A percentile compares a stretch with the other conserved stretches of the same genome.
Evolutionary conservation across 1,140 invertebrate genomes (phyloP).

Genomic region (Heliconius eleuchia): DNA sequence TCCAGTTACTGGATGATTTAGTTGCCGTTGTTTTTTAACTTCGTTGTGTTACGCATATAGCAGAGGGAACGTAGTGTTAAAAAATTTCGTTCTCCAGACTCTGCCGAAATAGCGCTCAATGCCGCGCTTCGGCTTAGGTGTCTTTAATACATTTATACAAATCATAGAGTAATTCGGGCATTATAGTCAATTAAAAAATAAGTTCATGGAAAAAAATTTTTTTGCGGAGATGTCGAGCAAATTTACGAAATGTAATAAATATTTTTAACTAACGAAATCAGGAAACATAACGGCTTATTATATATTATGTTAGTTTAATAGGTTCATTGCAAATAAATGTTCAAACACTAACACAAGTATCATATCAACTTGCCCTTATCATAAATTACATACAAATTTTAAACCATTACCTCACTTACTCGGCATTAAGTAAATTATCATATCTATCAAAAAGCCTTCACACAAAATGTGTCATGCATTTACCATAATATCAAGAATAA

Average conservation of each 20-base stretch:
- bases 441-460: slow-evolving; percentile 9
- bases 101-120: neutral
- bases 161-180: no score
- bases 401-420: neutral
- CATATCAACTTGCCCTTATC: neutral
- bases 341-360: neutral
- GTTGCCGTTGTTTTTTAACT: no score
- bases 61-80: neutral
- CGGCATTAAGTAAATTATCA: neutral
- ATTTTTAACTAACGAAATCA: no score
- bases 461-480: neutral
- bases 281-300: neutral
- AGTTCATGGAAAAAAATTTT: no score
- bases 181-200: no score
- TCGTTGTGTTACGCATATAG: neutral
- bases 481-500: neutral
- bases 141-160: no score
- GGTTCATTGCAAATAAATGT: neutral
- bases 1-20: neutral
- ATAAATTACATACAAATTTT: neutral
- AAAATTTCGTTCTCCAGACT: neutral
- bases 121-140: no score
- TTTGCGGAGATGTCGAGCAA: no score
- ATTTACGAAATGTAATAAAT: no score
- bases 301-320: neutral